phyloP scores from a whole-genome alignment of 2,888 invertebrate species.

The Tipula confusa region DNA sequence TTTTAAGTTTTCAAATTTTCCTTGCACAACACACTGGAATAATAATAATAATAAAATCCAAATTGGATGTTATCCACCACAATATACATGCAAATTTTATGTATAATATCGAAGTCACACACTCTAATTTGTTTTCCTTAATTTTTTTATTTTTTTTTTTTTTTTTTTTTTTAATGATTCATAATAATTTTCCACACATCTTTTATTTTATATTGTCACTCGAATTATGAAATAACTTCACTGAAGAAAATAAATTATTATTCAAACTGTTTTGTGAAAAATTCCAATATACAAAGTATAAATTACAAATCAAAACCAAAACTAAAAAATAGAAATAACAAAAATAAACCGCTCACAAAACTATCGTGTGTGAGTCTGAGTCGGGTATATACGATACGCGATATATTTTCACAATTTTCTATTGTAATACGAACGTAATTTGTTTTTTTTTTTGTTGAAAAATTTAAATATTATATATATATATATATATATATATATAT shows the following conservation, averaged over 20 bases:
- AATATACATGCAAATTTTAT: neutral
- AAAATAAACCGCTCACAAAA: neutral
- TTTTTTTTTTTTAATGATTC: neutral
- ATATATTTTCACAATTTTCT: neutral
- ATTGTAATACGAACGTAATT: neutral
- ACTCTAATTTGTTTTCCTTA: neutral
- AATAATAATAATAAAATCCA: neutral
- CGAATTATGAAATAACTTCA: neutral
- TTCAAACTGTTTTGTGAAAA: neutral
- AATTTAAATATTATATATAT: too few relatives aligned
- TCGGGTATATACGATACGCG: neutral
- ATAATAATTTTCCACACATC: neutral
- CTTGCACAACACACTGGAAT: neutral
- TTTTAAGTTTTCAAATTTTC: slow-evolving; percentile 1
- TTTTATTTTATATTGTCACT: neutral
- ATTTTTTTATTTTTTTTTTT: neutral
- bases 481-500: too few relatives aligned
- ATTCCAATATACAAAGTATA: slow-evolving; percentile 3
- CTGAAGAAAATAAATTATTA: neutral
- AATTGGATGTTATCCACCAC: neutral
- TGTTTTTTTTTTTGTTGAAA: neutral
- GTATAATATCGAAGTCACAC: neutral
- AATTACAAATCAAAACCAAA: slow-evolving; percentile 20
- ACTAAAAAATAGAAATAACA: neutral
- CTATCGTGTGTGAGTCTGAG: slow-evolving; percentile 14